Conservation (phyloP, 2,797 vertebrate genomes). For the Morus bassanus region DNA sequence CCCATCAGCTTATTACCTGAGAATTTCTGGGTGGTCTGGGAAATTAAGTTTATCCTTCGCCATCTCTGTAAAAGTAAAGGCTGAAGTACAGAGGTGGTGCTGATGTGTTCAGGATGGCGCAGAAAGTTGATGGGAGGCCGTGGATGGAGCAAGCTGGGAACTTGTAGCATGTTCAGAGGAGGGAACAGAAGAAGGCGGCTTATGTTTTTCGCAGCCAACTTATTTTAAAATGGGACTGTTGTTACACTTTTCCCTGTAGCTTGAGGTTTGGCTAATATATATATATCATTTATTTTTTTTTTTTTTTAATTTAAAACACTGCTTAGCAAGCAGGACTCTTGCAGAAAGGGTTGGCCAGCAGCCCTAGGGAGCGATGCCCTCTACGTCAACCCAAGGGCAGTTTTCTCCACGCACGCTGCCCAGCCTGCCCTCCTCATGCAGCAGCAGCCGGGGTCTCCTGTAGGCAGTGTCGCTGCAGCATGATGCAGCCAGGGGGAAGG, state of each 20-base stretch:
- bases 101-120: rapidly evolving
- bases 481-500: background rate
- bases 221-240: background rate
- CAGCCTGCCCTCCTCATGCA: rapidly evolving
- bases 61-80: background rate
- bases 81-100: background rate
- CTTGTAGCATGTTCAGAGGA: background rate
- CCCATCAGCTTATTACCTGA: background rate
- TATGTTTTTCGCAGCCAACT: background rate
- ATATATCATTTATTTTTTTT: too few species aligned
- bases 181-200: background rate
- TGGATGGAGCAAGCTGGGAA: background rate
- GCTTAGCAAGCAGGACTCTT: too few species aligned
- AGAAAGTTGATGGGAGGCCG: background rate
- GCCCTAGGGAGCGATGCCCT: rapidly evolving
- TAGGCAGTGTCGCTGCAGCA: background rate
- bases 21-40: background rate
- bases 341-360: background rate
- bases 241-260: background rate
- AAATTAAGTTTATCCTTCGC: background rate
- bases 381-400: background rate
- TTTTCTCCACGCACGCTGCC: rapidly evolving
- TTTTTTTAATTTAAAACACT: background rate
- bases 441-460: background rate
- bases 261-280: background rate